Evolutionary conservation across 2,888 invertebrate species (phyloP), one percentile per base, ranked within the genome.

Genomic region (Mongoloraphidia duomilia): DNA sequence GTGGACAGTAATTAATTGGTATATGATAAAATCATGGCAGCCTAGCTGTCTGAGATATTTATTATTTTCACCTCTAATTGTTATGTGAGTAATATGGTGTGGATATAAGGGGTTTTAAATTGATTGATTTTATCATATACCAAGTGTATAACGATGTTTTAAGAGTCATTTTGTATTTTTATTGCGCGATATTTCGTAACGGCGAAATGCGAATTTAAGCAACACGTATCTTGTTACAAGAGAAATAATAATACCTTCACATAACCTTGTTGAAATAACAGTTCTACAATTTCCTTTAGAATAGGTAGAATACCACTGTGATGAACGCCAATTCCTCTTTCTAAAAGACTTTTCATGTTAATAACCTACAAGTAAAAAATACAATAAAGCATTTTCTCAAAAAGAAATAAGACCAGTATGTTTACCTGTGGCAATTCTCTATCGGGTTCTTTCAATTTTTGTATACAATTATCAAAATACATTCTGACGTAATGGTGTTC

Each of bases 221-320:
- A 17, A 4, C n/a, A 17, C 17, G 17, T 17, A 13, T 34, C 10
- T 14, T 33, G 12, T 35, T 14, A 3, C 10, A 36, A n/a, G 17
- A 49, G 47, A 48, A 44, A n/a, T 51, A 34, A 11, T 12, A 14
- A 37, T 56, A 64, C 66, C 58, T 61, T 96, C 37, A 98, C 93
- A 53, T 87, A 78, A 8, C 96, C 94, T 55, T 80, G 78, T 63
- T 94, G 91, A 64, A 99, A 99, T 11, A 97, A 72, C 79, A 97
- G 85, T 69, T 99, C 98, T 0, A 98, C 96, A 46, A 97, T 92
- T 75, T 99, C 98, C 64, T 97, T 98, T n/a, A 99, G 76, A 58
- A 99, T 86, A 0, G 98, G 98, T 51, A 99, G 69, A 57, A 98
- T 93, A 10, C 98, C 98, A 65, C 95, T 95, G 68, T 98, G 98